A percentile compares a stretch with the other conserved stretches of the same genome.
These are phyloP conservation scores for Cathartes aura DNA, from an alignment of 2,113 vertebrate species.

Conservation along the genomic window DNA sequence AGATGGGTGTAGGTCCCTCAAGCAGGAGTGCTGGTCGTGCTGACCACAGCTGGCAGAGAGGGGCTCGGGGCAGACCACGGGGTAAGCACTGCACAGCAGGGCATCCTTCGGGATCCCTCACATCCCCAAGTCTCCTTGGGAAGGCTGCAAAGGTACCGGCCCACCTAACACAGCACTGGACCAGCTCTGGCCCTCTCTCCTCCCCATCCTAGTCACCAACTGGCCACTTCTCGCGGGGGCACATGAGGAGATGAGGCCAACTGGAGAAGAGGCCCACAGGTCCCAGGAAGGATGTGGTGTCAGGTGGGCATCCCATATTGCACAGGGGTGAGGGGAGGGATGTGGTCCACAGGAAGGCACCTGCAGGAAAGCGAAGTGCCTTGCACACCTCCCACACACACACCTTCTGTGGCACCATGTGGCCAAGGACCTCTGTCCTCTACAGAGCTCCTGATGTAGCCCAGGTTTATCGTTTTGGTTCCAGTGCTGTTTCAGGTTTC, in stretches of 20 bases:
- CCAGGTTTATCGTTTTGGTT: neutral
- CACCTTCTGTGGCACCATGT: neutral
- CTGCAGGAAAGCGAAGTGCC: neutral
- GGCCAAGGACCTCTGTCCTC: neutral
- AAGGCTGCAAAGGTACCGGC: neutral
- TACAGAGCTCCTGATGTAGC: neutral
- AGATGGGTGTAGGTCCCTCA: neutral
- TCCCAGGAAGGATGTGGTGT: neutral
- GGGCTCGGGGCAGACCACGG: fast-evolving
- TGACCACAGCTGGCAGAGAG: neutral
- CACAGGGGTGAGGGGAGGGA: neutral
- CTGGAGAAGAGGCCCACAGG: neutral
- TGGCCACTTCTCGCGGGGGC: fast-evolving
- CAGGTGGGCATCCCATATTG: fast-evolving
- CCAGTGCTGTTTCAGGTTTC: neutral
- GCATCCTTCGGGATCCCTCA: neutral
- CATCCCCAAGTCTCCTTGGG: neutral
- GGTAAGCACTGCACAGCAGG: neutral
- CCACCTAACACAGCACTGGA: fast-evolving
- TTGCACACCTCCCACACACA: neutral
- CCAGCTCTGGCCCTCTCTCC: neutral
- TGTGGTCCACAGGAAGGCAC: neutral
- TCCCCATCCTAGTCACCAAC: neutral
- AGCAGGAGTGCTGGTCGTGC: neutral
- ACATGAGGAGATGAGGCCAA: neutral